These are phyloP conservation scores for Myotis vivesi DNA, from an alignment of 2,797 vertebrate genomes.

Conservation along the genomic window DNA sequence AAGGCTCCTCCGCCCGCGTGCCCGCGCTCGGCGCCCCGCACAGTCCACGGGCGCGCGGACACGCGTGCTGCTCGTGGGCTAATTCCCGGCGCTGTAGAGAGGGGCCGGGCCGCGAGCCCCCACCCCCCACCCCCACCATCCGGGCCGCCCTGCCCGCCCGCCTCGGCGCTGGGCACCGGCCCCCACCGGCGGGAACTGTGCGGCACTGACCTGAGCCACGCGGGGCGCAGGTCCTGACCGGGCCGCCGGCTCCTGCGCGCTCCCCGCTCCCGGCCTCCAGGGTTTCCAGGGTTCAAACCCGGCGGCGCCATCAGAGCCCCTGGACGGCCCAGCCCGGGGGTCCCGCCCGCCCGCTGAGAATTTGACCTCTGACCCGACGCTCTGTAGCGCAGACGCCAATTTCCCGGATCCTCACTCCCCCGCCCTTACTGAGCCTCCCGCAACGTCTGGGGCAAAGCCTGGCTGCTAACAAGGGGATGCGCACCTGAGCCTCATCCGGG, in stretches of 20 bases:
- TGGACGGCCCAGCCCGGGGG: accelerated
- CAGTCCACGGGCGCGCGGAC: slow-evolving; percentile 57
- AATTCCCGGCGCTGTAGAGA: slow-evolving; percentile 79
- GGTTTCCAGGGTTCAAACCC: not conserved
- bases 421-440: not conserved
- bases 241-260: too few species aligned
- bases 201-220: not conserved
- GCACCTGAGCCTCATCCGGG: not conserved
- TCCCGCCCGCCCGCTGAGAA: not conserved
- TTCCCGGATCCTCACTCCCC: not conserved
- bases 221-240: not conserved
- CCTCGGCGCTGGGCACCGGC: accelerated
- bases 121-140: too few species aligned
- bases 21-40: not conserved
- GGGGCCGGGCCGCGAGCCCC: slow-evolving; percentile 50
- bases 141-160: not conserved
- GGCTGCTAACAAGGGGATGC: not conserved
- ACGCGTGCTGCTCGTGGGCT: slow-evolving; percentile 75
- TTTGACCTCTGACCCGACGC: not conserved
- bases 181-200: accelerated
- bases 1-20: not conserved
- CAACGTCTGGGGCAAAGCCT: not conserved
- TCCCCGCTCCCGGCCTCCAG: not conserved
- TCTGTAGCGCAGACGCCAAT: not conserved
- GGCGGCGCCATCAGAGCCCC: not conserved